phyloP scores from a whole-genome alignment of 2,797 vertebrate species.

The Tinamus major region DNA sequence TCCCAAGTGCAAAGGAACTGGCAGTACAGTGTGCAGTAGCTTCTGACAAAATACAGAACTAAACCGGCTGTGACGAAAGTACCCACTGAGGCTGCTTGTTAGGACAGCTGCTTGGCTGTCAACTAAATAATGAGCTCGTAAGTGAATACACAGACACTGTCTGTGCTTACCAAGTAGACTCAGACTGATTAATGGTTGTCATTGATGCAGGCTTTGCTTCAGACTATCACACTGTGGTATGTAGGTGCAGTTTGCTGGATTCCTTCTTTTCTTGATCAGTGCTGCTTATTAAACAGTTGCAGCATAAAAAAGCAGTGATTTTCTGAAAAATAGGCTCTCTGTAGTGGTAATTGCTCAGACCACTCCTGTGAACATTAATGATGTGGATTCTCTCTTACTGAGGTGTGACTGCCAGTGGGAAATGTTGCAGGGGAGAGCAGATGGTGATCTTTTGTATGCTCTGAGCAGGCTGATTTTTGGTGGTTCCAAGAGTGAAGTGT shows the following conservation, averaged over 20 bases:
- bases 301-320: background rate
- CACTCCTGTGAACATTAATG: background rate
- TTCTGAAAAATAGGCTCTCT: background rate
- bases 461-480: background rate
- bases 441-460: conserved; percentile 1
- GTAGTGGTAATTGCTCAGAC: background rate
- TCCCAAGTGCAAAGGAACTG: background rate
- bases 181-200: conserved; percentile 47
- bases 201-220: background rate
- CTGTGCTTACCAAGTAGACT: conserved; percentile 1
- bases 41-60: background rate
- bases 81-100: background rate
- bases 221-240: background rate
- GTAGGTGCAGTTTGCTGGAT: background rate
- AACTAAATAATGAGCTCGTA: conserved; percentile 53
- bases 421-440: background rate
- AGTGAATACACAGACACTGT: conserved; percentile 22
- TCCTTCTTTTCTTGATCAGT: background rate
- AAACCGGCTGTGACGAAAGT: conserved; percentile 13
- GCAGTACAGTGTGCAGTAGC: fast-evolving
- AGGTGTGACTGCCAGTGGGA: background rate
- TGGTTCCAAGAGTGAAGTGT: background rate
- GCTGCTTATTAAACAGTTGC: background rate
- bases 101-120: conserved; percentile 44
- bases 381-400: background rate